Evolutionary conservation across 1,140 invertebrate genomes (phyloP), one percentile per base, ranked within the genome.

Genomic region (Aphis craccivora): DNA sequence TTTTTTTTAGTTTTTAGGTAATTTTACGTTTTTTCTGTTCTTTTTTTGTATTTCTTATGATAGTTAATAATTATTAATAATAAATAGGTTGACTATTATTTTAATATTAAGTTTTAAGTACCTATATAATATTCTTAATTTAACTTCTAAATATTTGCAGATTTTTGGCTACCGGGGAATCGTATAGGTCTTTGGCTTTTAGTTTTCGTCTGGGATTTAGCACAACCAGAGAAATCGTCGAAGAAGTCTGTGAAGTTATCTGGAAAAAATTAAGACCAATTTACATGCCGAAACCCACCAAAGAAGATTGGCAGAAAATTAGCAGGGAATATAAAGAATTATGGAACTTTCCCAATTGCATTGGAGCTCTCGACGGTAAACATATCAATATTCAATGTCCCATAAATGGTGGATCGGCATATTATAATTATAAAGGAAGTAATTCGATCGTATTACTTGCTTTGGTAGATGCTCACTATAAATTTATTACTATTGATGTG

Each of bases 331-430:
- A 95, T 94, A 30, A 93, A 53, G 94, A 37, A 93, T 81, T 94
- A 93, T 94, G 91, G 90, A 91, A 94, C 45, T 95, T 95, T 94
- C 95, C 94, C 3, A 94, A 95, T 93, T 94, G 94, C 67, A 84
- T 95, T 48, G 94, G 95, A 6, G 94, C 95, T 20, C 94, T 96
- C 11, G 95, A 96, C 94, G 95, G 95, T 9, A 95, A 95, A 89
- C 95, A 96, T 87, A 93, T 95, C 30, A 48, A 94, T 14, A 95
- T 95, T 89, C 92, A 94, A 91, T 91, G 88, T 25, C 94, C 96
- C 95, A 20, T 40, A 84, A 95, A 95, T 83, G 94, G 94, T 83
- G 94, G 93, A 67, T 90, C 81, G 23, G 93, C 93, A 76, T 94
- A 94, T 87, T 94, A 94, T 86, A 94, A 94, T 92, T 94, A 94